phyloP scores from a whole-genome alignment of 2,797 vertebrate genomes.

The Sebastes miniatus region DNA sequence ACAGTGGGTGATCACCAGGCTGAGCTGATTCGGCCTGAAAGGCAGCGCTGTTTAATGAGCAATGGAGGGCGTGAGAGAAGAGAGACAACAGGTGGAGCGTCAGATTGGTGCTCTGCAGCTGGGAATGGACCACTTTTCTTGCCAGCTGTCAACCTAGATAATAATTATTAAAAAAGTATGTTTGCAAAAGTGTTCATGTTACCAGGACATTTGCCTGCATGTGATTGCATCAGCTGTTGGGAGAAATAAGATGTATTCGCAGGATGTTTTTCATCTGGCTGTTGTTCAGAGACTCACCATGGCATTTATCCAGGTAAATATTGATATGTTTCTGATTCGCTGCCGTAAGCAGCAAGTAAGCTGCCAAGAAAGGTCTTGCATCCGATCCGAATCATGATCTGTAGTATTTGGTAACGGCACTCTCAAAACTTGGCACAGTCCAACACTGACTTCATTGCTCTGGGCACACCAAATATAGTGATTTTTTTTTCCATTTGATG shows the following conservation, averaged over 20 bases:
- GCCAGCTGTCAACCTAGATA: constrained; percentile 74
- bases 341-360: constrained; percentile 54
- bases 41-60: constrained; percentile 75
- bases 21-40: constrained; percentile 79
- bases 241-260: constrained; percentile 35
- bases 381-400: constrained; percentile 69
- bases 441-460: constrained; percentile 64
- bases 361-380: constrained; percentile 63
- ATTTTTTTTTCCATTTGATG: constrained; percentile 55
- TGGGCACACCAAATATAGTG: constrained; percentile 66
- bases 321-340: constrained; percentile 66
- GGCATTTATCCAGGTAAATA: constrained; percentile 68
- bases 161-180: constrained; percentile 62
- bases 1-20: constrained; percentile 74
- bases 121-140: constrained; percentile 66
- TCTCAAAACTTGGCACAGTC: constrained; percentile 64
- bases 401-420: constrained; percentile 59
- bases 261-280: constrained; percentile 52
- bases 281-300: constrained; percentile 53
- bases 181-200: constrained; percentile 40
- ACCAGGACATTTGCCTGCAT: constrained; percentile 15
- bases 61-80: constrained; percentile 55
- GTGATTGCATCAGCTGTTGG: constrained; percentile 29
- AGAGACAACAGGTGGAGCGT: constrained; percentile 82
- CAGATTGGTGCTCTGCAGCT: constrained; percentile 76